Percentiles rank a stretch among this genome's conserved stretches.
Evolutionary conservation across 2,888 invertebrate genomes (phyloP).

Genomic region (Yponomeuta evonymella): DNA sequence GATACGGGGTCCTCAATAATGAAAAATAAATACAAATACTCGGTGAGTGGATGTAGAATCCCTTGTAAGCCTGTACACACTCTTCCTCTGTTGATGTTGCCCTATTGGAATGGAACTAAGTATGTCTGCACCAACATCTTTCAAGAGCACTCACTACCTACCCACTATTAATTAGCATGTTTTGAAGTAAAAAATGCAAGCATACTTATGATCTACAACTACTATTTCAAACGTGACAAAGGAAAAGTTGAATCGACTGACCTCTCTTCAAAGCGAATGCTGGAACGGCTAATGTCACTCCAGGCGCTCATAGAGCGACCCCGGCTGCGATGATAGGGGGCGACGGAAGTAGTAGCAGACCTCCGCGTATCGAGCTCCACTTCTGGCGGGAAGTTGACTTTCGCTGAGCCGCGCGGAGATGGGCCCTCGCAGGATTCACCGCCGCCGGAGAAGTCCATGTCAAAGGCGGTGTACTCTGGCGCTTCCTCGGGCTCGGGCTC

Average conservation of each 20-base stretch:
- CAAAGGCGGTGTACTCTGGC: conserved; percentile 61
- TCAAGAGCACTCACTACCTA: conserved; percentile 8
- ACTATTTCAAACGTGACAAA: background rate
- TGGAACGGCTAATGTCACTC: conserved; percentile 90
- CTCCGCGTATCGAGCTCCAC: conserved; percentile 69
- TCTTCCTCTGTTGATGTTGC: conserved; percentile 10
- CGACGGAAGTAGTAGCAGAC: conserved; percentile 56
- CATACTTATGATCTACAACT: background rate
- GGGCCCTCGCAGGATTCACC: conserved; percentile 61
- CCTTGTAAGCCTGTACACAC: conserved; percentile 22
- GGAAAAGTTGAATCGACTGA: conserved; percentile 38
- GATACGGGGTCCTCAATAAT: conserved; percentile 37
- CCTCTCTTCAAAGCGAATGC: conserved; percentile 88
- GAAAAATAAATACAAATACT: conserved; percentile 28
- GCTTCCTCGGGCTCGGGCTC: conserved; percentile 58
- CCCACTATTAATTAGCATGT: background rate
- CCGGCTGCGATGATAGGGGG: conserved; percentile 70
- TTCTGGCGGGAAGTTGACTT: conserved; percentile 81
- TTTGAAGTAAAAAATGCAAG: background rate
- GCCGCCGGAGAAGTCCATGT: conserved; percentile 65
- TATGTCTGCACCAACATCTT: background rate
- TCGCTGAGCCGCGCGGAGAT: conserved; percentile 71
- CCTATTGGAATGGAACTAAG: background rate
- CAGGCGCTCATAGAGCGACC: conserved; percentile 90
- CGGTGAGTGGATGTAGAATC: conserved; percentile 52